Base-by-base conservation (phyloP, 2,888 invertebrate genomes). In the Tyria jacobaeae region DNA sequence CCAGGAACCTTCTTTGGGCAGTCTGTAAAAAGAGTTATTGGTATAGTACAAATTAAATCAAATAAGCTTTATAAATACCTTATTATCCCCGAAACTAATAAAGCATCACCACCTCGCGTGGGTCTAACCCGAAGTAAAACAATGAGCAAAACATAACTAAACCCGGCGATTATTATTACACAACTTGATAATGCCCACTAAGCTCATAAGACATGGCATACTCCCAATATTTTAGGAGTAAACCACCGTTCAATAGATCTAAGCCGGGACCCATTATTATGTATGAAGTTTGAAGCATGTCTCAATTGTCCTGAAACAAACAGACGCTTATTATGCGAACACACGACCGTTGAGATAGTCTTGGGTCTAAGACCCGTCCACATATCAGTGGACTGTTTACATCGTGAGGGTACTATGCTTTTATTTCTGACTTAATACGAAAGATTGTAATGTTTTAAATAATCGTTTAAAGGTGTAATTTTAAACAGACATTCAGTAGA, bases 221-320 rank as follows among this genome's bases (percentile, higher is more conserved):
- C 71, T 72, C 73, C 67, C 71, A 75, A 82, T 81, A 83, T 81
- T 81, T 81, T 75, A 82, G 57, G 56, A 66, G 66, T 70, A 75
- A 71, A 71, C 80, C 76, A 55, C 71, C 68, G 58, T 64, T 69
- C 67, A 63, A 72, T 70, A 71, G 78, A 79, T 80, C 66, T 80
- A 81, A 83, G 81, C 82, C 73, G 60, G 73, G 75, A 44, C 53
- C 69, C 76, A 79, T 79, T 78, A 78, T 78, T 80, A 80, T 78
- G 80, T 80, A 76, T 78, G 76, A 70, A 77, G 75, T 81, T 77
- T 77, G 80, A 79, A 66, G 67, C 78, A 79, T 82, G 83, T 82
- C 81, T 83, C 83, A 80, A 83, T 83, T 74, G 82, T 74, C 71
- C 70, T 68, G 68, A 70, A 71, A 73, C 73, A 75, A 76, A 81